Evolutionary conservation across 2,113 vertebrate species (phyloP), one percentile per base, ranked within the genome.

Genomic region (Melospiza georgiana): DNA sequence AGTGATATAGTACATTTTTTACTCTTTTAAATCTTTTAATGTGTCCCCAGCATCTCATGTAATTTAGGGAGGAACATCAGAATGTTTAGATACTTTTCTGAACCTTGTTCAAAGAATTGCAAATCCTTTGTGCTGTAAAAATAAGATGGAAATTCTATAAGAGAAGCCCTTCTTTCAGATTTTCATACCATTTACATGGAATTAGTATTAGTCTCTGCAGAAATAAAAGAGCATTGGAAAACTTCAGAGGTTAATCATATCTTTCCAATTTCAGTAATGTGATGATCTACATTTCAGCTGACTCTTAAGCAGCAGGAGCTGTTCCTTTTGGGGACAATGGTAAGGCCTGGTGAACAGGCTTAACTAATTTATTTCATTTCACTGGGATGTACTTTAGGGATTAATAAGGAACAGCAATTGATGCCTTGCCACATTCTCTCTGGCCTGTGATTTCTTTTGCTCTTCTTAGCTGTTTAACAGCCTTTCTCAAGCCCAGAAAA

Each of bases 351-450:
- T 84, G 72, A 96, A 88, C 90, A 94, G 68, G 67, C 83, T 94
- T 92, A 95, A 86, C 59, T 67, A 67, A 87, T 95, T 92, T 83
- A 74, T 94, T 95, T 90, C 57, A 93, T 90, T 96, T 94, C 51
- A 59, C 39, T 90, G 85, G 31, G 87, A 66, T 39, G 57, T 71
- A 71, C 68, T 91, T 93, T 62, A 68, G 94, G 89, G 89, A 94
- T 94, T 96, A 95, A 95, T 93, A 96, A 93, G 67, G 87, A 96
- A 95, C 89, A 97, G 87, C 87, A 96, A 90, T 48, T 95, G 91
- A 95, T 95, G 83, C 76, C 52, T 96, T 94, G 86, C 93, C 95
- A 96, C 43, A 89, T 90, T 85, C 48, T 95, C 76, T 93, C 79
- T 81, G 76, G 68, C 37, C 72, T 86, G 72, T 41, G 65, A 84